These are phyloP conservation scores for Solen grandis DNA, from an alignment of 1,140 invertebrate species.

Conservation along the genomic window DNA sequence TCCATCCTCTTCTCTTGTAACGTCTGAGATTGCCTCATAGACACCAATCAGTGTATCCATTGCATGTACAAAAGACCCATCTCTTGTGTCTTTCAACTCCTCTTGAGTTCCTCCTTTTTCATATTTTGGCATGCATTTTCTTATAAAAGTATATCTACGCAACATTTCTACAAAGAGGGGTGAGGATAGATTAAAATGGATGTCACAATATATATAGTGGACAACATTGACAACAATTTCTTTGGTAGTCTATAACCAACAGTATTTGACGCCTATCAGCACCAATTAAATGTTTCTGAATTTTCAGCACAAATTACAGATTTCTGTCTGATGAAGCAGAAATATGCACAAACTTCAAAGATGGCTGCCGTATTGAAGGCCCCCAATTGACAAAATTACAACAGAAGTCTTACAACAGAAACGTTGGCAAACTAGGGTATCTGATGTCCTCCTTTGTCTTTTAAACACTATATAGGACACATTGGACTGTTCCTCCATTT, in stretches of 20 bases:
- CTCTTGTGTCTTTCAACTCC: too few species aligned
- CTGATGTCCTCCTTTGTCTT: background rate
- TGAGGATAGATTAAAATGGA: too few species aligned
- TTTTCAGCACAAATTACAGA: conserved; percentile 44
- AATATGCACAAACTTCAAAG: background rate
- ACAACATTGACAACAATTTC: background rate
- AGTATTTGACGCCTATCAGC: conserved; percentile 15
- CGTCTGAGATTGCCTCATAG: too few species aligned
- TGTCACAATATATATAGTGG: background rate
- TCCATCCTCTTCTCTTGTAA: too few species aligned
- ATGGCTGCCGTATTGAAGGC: conserved; percentile 30
- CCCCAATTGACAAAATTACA: conserved; percentile 22
- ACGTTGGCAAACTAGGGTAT: background rate
- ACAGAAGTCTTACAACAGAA: background rate
- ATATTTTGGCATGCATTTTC: too few species aligned
- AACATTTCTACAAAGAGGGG: too few species aligned
- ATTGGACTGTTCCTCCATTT: conserved; percentile 2
- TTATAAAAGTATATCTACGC: too few species aligned
- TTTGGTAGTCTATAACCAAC: conserved; percentile 11
- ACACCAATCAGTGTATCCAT: too few species aligned
- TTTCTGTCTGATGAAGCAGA: conserved; percentile 25
- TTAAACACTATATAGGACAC: background rate
- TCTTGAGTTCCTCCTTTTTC: too few species aligned
- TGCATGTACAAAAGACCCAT: too few species aligned
- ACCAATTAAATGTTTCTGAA: conserved; percentile 17